These are phyloP conservation scores for Nipponia nippon DNA, from an alignment of 2,113 vertebrate species.

Conservation along the genomic window DNA sequence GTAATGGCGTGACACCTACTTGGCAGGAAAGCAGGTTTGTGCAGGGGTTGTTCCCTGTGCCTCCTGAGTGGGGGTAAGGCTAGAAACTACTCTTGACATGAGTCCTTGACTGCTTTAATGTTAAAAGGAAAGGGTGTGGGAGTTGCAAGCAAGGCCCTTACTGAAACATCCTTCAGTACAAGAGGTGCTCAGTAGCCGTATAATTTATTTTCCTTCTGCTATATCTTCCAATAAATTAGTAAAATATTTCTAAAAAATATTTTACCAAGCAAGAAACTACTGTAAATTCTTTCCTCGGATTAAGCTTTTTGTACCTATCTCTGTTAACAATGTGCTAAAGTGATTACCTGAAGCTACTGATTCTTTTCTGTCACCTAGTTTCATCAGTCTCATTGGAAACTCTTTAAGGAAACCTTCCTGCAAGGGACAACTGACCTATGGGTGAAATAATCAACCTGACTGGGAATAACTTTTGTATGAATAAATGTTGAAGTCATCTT, in stretches of 20 bases:
- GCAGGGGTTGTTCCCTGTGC: background rate
- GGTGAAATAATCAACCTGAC: background rate
- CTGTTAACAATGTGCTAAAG: background rate
- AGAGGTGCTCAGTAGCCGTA: background rate
- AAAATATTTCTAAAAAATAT: background rate
- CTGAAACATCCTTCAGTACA: background rate
- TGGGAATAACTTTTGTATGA: background rate
- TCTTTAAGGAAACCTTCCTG: background rate
- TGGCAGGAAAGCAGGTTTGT: background rate
- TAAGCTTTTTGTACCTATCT: background rate
- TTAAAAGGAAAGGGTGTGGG: background rate
- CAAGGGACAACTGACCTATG: background rate
- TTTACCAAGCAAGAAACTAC: background rate
- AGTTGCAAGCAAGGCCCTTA: background rate
- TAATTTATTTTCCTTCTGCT: background rate
- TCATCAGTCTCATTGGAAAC: background rate
- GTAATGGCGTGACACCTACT: background rate
- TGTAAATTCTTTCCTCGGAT: background rate
- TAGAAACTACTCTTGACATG: background rate
- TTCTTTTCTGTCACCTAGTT: background rate
- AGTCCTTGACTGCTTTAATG: background rate
- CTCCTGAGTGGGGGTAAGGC: background rate
- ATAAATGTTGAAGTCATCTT: background rate
- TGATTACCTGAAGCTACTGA: background rate
- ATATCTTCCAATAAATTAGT: background rate